These are phyloP conservation scores for Sebastes paucispinis DNA, from an alignment of 2,797 vertebrate genomes.

Conservation along the genomic window DNA sequence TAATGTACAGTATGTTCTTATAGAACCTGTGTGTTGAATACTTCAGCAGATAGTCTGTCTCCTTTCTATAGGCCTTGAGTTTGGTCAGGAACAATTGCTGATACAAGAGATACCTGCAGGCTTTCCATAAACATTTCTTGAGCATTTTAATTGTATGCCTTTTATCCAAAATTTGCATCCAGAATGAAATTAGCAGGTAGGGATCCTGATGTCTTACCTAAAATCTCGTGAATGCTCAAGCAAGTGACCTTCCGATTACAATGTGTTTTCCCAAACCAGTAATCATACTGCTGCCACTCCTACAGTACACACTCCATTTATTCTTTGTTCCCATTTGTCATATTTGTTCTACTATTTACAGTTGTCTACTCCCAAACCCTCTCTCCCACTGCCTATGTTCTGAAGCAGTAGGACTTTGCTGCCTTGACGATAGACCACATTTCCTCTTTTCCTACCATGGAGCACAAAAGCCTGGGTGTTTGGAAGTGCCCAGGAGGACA, in stretches of 20 bases:
- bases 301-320: not conserved
- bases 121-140: not conserved
- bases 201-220: not conserved
- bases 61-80: too few species aligned
- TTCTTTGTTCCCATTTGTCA: not conserved
- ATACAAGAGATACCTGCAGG: not conserved
- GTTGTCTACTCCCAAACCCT: not conserved
- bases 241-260: not conserved
- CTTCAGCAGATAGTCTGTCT: not conserved
- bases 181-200: not conserved
- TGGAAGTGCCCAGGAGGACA: constrained; percentile 31
- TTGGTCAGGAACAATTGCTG: not conserved
- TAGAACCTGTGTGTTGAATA: not conserved
- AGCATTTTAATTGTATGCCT: not conserved
- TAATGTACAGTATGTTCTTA: constrained; percentile 5
- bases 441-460: constrained; percentile 11
- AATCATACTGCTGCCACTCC: not conserved
- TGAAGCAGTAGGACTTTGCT: not conserved
- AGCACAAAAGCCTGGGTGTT: constrained; percentile 48
- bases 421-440: not conserved
- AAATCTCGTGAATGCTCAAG: not conserved
- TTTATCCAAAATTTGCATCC: not conserved
- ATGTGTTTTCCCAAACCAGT: not conserved
- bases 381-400: not conserved
- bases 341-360: not conserved